Evolutionary conservation across 2,113 vertebrate genomes (phyloP), one percentile per base, ranked within the genome.

Genomic region (Steatornis caripensis): DNA sequence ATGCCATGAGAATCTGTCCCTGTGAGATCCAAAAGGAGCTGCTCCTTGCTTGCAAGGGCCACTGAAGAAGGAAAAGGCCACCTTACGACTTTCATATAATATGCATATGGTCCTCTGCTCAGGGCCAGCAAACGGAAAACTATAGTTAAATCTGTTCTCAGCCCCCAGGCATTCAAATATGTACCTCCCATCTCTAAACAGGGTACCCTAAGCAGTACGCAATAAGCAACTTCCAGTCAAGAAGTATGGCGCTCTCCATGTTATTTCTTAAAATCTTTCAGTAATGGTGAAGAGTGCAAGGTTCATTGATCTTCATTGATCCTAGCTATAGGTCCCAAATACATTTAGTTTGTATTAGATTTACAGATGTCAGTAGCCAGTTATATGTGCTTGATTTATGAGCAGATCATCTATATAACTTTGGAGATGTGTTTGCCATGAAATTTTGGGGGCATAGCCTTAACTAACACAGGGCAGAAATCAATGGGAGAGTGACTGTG

Each of bases 51-150:
- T 41, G 11, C 27, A 41, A 60, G 30, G 30, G 61, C n/a, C 16
- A 21, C 48, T 57, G 51, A 15, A 65, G 58, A 26, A 84, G 12
- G n/a, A 58, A 60, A 78, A 78, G 6, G 11, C 24, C 30, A 46
- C 48, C 18, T 60, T 36, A 17, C 7, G 41, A 18, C 34, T 77
- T 65, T 41, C 17, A 7, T 34, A 29, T 36, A 66, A 41, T 66
- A 36, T 3, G 2, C 0, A 0, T 60, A 20, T 32, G 37, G n/a
- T n/a, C n/a, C 15, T n/a, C 37, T 53, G 34, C 29, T 36, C 64
- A 46, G 57, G 48, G 65, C 23, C 34, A 58, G 43, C 14, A 78
- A 70, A 53, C 8, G 15, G 57, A 60, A 66, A 46, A 6, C 10
- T 16, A 55, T 23, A 82, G 51, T 24, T 58, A 72, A 37, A 54